Conservation (phyloP, 2,113 vertebrate species). For the Furnarius figulus region DNA sequence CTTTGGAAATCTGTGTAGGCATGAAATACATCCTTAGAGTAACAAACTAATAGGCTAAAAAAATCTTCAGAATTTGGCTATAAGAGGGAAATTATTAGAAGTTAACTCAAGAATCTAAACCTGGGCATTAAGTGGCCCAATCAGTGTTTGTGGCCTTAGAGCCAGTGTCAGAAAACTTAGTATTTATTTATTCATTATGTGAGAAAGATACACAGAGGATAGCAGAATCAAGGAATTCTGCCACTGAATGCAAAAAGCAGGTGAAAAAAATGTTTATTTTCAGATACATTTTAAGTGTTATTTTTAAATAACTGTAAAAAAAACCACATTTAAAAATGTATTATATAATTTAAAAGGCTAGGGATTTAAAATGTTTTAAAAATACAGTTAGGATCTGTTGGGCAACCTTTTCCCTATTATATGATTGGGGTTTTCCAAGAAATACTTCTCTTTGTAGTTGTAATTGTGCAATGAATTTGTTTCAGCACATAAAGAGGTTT, state of each 20-base stretch:
- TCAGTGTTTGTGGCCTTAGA: not conserved
- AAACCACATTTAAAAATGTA: not conserved
- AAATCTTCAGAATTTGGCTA: not conserved
- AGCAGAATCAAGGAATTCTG: not conserved
- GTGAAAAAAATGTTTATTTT: not conserved
- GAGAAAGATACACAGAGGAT: not conserved
- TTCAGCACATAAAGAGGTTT: not conserved
- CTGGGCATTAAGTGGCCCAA: not conserved
- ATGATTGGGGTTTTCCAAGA: not conserved
- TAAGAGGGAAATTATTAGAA: not conserved
- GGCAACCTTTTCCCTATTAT: not conserved
- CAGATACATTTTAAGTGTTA: not conserved
- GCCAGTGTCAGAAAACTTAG: not conserved
- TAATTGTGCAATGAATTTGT: not conserved
- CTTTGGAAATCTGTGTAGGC: not conserved
- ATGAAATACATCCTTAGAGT: not conserved
- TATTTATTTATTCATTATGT: not conserved
- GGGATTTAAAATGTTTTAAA: not conserved
- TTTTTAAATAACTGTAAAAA: not conserved
- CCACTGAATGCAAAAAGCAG: not conserved
- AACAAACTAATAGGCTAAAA: not conserved
- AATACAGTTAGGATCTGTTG: not conserved
- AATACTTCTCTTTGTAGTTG: not conserved
- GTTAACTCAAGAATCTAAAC: not conserved
- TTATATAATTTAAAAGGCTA: not conserved